Conservation (phyloP, 2,797 vertebrate species). For the Semaprochilodus insignis region DNA sequence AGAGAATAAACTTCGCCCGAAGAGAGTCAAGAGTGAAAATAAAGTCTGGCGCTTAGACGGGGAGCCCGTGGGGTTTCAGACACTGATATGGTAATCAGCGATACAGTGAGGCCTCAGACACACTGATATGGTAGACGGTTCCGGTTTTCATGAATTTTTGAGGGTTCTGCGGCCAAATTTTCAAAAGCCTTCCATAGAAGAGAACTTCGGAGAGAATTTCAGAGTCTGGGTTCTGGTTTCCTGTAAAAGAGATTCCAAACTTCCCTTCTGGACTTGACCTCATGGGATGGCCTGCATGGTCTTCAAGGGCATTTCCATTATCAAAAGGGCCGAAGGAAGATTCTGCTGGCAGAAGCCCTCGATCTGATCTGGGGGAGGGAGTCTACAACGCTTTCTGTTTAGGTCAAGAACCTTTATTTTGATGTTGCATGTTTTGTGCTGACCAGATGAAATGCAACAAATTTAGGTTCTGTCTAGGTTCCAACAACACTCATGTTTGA, state of each 20-base stretch:
- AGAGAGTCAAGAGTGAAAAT: conserved; percentile 46
- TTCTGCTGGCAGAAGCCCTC: background rate
- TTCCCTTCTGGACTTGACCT: background rate
- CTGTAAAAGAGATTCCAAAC: background rate
- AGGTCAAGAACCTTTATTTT: too few species aligned
- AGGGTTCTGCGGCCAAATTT: background rate
- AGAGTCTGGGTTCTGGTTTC: background rate
- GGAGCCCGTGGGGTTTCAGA: conserved; percentile 1
- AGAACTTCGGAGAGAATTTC: background rate
- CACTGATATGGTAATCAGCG: conserved; percentile 51
- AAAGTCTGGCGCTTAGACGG: conserved; percentile 21
- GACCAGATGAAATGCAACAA: too few species aligned
- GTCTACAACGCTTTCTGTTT: background rate
- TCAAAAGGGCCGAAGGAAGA: background rate
- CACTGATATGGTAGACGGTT: conserved; percentile 10
- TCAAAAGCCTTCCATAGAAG: background rate
- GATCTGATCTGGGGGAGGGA: background rate
- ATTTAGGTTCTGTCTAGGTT: too few species aligned
- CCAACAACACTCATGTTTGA: too few species aligned
- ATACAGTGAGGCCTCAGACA: background rate
- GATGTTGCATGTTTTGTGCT: too few species aligned
- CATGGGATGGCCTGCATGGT: background rate
- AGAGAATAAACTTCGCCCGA: conserved; percentile 49
- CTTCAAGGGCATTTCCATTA: background rate
- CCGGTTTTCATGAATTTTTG: conserved; percentile 51